Evolutionary conservation across 2,888 invertebrate species (phyloP), one percentile per base, ranked within the genome.

Genomic region (Iphiclides podalirius): DNA sequence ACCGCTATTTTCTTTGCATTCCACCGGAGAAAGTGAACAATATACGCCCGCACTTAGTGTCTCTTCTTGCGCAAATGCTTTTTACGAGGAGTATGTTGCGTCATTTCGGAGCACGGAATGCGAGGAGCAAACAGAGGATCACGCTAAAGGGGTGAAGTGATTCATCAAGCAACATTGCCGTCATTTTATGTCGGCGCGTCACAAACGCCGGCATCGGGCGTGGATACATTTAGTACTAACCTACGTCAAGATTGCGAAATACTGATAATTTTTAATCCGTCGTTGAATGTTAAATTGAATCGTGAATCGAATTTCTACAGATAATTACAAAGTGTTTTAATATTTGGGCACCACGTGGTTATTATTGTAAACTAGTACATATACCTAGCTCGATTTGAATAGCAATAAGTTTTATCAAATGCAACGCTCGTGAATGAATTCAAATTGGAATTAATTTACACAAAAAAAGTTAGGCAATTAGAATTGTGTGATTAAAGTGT

Each of bases 161-260:
- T 31, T 31, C 17, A 41, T 16, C 6, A 39, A 26, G 11, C 13
- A 23, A 34, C 35, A 41, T 40, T 39, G 47, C 35, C 17, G 26
- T 33, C 13, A 36, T 31, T 47, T 47, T 26, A 47, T 16, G 47
- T 26, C 16, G 7, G 16, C 35, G 36, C 47, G 47, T 47, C 47
- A 47, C 36, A n/a, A n/a, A n/a, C n/a, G n/a, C n/a, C n/a, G n/a
- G n/a, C 47, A 47, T 35, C 13, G 35, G n/a, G 6, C 20, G 35
- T 37, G 48, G 40, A 28, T 37, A 28, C 33, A 35, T 35, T 16
- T 44, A 52, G 46, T 55, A 58, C 58, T 58, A 59, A 59, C 59
- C 60, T 54, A 59, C 58, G 57, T 61, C 59, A 60, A 56, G 53
- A 55, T 46, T 47, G 39, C 15, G 4, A 63, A 62, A 65, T 6